Evolutionary conservation across 2,797 vertebrate genomes (phyloP).

Genomic region (Anas bahamensis): DNA sequence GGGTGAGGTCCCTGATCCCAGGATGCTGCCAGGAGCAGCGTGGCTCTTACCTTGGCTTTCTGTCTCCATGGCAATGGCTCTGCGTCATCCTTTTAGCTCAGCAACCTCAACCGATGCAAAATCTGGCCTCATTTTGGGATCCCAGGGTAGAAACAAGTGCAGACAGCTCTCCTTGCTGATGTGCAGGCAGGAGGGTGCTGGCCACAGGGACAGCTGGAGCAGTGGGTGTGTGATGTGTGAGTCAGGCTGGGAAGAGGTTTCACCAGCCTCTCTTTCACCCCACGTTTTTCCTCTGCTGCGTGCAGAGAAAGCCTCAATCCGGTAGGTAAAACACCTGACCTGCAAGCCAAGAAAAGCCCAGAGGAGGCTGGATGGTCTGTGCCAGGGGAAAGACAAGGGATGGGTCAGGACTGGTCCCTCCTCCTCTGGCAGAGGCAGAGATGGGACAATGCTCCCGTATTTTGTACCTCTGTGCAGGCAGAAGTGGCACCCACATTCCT

Average conservation of each 20-base stretch:
- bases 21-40: not conserved
- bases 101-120: not conserved
- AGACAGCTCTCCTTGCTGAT: not conserved
- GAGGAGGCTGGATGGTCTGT: not conserved
- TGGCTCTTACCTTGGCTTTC: constrained; percentile 25
- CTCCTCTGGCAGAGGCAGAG: not conserved
- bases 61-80: constrained; percentile 45
- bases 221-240: fast-evolving
- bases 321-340: not conserved
- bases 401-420: not conserved
- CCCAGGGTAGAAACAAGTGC: not conserved
- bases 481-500: not conserved
- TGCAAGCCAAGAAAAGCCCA: not conserved
- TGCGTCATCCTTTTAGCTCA: constrained; percentile 15
- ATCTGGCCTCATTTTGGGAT: not conserved
- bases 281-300: fast-evolving
- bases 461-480: not conserved
- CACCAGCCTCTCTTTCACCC: not conserved
- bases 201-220: fast-evolving
- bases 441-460: not conserved
- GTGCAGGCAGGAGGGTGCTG: not conserved
- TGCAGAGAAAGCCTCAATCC: not conserved
- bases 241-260: not conserved
- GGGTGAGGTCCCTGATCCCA: not conserved
- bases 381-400: not conserved